Conservation (phyloP, 1,140 invertebrate genomes). For the Chlorops oryzae region DNA sequence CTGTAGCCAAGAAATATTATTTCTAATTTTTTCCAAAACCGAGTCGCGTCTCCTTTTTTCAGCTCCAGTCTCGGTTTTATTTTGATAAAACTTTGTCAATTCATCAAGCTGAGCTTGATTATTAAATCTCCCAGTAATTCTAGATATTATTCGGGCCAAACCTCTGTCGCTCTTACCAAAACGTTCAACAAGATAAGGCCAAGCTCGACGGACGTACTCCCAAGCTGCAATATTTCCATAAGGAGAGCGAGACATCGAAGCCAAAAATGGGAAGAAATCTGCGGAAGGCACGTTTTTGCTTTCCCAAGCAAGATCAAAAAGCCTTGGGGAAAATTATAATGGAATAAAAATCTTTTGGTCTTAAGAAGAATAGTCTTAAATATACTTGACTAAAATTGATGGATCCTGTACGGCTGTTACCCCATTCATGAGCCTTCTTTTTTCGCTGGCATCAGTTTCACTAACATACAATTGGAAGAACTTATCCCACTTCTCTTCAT, state of each 20-base stretch:
- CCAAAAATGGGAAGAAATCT: constrained; percentile 68
- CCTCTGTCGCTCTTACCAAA: no score
- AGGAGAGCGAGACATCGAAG: constrained; percentile 62
- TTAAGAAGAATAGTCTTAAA: not conserved
- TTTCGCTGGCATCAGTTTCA: constrained; percentile 69
- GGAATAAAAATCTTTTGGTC: not conserved
- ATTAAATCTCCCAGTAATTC: no score
- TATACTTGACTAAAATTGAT: constrained; percentile 44
- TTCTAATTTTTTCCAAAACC: no score
- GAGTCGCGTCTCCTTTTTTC: no score
- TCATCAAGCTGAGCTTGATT: no score
- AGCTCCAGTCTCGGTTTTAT: no score
- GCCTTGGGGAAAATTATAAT: constrained; percentile 47
- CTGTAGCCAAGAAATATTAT: no score
- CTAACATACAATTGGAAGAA: constrained; percentile 63
- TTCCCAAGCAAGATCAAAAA: constrained; percentile 62
- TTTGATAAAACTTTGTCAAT: no score
- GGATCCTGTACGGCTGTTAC: constrained; percentile 58
- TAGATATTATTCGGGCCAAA: no score
- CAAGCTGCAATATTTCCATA: constrained; percentile 65
- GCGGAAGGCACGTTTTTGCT: constrained; percentile 66
- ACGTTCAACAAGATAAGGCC: constrained; percentile 61
- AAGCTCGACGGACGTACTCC: constrained; percentile 68
- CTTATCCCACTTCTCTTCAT: constrained; percentile 60
- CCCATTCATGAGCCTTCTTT: constrained; percentile 59